Conservation (phyloP, 2,888 invertebrate species). For the Cosmorhoe ocellata region DNA sequence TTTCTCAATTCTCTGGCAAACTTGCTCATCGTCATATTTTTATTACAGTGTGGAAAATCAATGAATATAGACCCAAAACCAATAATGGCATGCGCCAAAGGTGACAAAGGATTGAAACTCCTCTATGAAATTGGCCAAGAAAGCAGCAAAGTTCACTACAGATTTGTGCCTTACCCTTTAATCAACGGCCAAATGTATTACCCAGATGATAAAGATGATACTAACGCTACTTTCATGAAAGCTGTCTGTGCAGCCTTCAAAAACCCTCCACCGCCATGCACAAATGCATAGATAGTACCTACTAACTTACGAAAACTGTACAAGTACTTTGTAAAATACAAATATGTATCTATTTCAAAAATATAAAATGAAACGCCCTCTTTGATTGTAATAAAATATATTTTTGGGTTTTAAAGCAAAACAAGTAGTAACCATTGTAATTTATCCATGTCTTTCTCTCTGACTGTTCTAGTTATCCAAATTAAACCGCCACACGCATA, state of each 20-base stretch:
- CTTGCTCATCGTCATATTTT: neutral
- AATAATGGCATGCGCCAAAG: slow-evolving; percentile 3
- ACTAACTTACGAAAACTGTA: too few relatives aligned
- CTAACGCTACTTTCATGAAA: neutral
- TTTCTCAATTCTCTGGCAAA: too few relatives aligned
- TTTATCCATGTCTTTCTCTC: too few relatives aligned
- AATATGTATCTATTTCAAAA: too few relatives aligned
- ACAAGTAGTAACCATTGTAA: too few relatives aligned
- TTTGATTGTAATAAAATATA: too few relatives aligned
- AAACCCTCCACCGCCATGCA: neutral
- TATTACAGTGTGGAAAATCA: neutral
- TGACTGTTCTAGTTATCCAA: too few relatives aligned
- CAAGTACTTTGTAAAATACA: too few relatives aligned
- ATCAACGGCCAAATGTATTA: neutral
- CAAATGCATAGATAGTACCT: neutral
- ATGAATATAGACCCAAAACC: neutral
- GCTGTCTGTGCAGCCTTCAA: neutral
- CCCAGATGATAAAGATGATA: neutral
- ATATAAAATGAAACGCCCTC: too few relatives aligned
- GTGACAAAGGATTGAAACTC: neutral
- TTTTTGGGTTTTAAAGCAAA: too few relatives aligned
- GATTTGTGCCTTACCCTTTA: neutral
- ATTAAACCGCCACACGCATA: too few relatives aligned
- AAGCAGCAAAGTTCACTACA: neutral
- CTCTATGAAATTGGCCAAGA: neutral